Conservation (phyloP, 2,797 vertebrate genomes). For the Hippocampus kuda region DNA sequence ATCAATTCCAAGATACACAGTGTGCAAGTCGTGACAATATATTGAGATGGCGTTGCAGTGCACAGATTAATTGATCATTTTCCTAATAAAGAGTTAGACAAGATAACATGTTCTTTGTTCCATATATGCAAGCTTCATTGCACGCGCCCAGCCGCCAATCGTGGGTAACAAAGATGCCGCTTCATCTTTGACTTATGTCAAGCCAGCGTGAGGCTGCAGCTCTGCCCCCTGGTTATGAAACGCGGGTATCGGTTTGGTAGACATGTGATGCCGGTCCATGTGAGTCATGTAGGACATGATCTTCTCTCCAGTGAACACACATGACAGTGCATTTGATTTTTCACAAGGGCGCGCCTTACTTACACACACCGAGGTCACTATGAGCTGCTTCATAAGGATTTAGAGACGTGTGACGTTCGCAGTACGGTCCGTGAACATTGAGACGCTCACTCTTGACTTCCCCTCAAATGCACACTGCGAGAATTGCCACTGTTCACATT, state of each 20-base stretch:
- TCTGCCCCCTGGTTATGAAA: background rate
- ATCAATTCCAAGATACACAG: background rate
- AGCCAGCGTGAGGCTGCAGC: slow-evolving; percentile 7
- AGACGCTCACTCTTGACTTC: background rate
- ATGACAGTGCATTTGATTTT: background rate
- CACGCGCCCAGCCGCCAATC: slow-evolving; percentile 3
- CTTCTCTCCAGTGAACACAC: background rate
- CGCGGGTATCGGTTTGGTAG: slow-evolving; percentile 11
- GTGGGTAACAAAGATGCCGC: background rate
- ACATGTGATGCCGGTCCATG: slow-evolving; percentile 22
- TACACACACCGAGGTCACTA: slow-evolving; percentile 2
- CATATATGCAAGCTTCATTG: slow-evolving; percentile 15
- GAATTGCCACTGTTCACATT: background rate
- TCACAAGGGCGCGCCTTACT: background rate
- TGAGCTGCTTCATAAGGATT: slow-evolving; percentile 8
- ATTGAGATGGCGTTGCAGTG: slow-evolving; percentile 6
- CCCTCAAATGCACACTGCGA: background rate
- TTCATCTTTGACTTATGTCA: slow-evolving; percentile 12
- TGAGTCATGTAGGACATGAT: slow-evolving; percentile 22
- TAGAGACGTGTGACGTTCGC: slow-evolving; percentile 2
- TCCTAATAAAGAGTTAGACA: slow-evolving; percentile 6
- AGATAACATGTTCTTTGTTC: slow-evolving; percentile 1
- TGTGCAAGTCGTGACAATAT: background rate
- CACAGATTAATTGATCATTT: slow-evolving; percentile 16
- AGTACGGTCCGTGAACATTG: background rate